These are phyloP conservation scores for Standfussiana lucernea DNA, from an alignment of 2,888 invertebrate genomes.

Conservation along the genomic window DNA sequence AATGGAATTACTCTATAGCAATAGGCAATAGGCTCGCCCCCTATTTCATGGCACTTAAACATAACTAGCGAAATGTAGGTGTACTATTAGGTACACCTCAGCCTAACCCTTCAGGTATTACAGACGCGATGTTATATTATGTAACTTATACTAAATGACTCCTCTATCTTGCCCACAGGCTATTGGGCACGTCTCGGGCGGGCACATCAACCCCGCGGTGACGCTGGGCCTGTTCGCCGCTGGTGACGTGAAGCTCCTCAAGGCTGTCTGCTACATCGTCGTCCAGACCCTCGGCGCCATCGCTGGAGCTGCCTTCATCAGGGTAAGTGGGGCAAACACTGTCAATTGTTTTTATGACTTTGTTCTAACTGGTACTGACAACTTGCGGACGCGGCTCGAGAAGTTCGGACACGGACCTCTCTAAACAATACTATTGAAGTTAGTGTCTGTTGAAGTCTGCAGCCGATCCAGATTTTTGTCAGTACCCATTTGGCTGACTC, in stretches of 20 bases:
- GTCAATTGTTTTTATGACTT: neutral
- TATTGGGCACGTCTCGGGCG: conserved; percentile 96
- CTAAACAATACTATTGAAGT: neutral
- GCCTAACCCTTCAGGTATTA: too few relatives aligned
- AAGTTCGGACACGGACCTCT: neutral
- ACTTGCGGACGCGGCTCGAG: neutral
- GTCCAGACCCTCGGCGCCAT: conserved; percentile 96
- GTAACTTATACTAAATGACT: conserved; percentile 1
- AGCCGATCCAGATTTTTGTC: neutral
- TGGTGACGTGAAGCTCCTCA: conserved; percentile 95
- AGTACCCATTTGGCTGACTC: neutral
- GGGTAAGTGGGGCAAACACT: conserved; percentile 84
- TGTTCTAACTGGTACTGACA: neutral
- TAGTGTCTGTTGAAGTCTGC: neutral
- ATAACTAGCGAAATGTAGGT: too few relatives aligned
- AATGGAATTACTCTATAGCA: too few relatives aligned
- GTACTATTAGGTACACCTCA: too few relatives aligned
- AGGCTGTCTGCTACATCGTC: conserved; percentile 94
- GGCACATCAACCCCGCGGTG: conserved; percentile 98
- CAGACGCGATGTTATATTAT: too few relatives aligned
- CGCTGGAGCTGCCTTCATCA: conserved; percentile 94
- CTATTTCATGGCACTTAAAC: too few relatives aligned
- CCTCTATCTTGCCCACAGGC: conserved; percentile 88
- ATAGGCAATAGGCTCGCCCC: too few relatives aligned
- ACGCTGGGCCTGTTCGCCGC: conserved; percentile 95